Base-by-base conservation (phyloP, 2,888 invertebrate species). In the Leucophora obtusa region DNA sequence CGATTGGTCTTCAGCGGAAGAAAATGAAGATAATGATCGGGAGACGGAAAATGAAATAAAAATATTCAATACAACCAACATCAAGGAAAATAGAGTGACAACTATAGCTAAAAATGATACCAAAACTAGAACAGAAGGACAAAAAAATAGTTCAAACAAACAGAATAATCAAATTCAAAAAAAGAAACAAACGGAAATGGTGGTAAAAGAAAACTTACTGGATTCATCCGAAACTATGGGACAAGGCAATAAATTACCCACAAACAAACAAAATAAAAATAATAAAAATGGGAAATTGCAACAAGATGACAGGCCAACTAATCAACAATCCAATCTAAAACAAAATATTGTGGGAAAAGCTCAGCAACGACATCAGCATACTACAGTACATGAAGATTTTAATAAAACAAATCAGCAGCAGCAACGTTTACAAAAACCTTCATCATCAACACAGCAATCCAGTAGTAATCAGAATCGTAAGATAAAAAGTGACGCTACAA, bases 1-100 rank as follows among this genome's bases (percentile, higher is more conserved):
- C 3, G 90, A 89, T 5, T 87, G 87, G 59, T 69, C 72, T 14
- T 82, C 82, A 18, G 76, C 73, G 0, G 83, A 79, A 9, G 83
- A 83, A 50, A 82, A 82, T 56, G 59, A 76, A 1, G 83, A 83
- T n/a, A 60, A 72, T 17, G 78, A 77, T 33, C 21, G 4, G 28
- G 60, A 66, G 53, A 71, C 69, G 10, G 79, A 77, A 47, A 73
- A 77, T 35, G 82, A 80, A 51, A 56, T 77, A 47, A 51, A 65
- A 6, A 4, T 33, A 47, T 56, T 21, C 7, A 15, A 28, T 53
- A 60, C 54, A 59, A 33, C 56, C 11, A 28, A 28, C 71, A 2
- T 8, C 60, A 1, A 51, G 47, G 56, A 58, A 14, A 10, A 76
- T 72, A 62, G 1, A 21, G 33, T 14, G 18, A n/a, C 17, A 1